Evolutionary conservation across 2,113 vertebrate genomes (phyloP), one percentile per base, ranked within the genome.

Genomic region (Oenanthe oenanthe): DNA sequence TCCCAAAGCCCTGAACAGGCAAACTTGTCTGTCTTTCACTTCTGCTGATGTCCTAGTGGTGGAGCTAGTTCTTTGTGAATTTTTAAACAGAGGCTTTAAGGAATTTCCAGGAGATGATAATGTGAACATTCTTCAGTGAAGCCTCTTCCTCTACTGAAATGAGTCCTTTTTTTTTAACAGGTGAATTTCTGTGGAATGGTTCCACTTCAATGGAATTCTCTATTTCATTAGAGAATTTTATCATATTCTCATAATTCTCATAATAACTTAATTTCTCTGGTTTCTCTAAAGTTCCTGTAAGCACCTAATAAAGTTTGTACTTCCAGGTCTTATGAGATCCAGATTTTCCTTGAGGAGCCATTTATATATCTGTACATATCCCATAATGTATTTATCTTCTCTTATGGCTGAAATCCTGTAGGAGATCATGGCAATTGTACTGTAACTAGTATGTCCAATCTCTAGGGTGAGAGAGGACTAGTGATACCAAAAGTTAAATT

Each of bases 401-500:
- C 9, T 16, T 85, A 7, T 7, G 32, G 31, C 32, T 89, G 45
- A 85, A 85, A 45, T 57, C 45, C 38, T 63, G 19, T 20, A 21
- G 29, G 21, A 5, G 19, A 9, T 50, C 1, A 14, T 43, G 25
- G 50, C 34, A 82, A 54, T 54, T 51, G 6, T 24, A 24, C 17
- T 65, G 5, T 28, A 43, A 58, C 38, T 26, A 14, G 8, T 6
- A 5, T 47, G 51, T 51, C 25, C 16, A 31, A 17, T 42, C 20
- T 75, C 12, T 19, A 53, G 19, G 9, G 3, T 73, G 62, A 87
- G 51, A 67, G 16, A 29, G 11, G 3, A 26, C 3, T 78, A n/a
- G 62, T 0, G 0, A 66, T 66, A 76, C 8, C 0, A 3, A 76
- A 79, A 54, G 2, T 32, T 31, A 13, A 60, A 14, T 76, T 85